Percentiles rank a stretch among this genome's conserved stretches.
These are phyloP conservation scores for Blomia tropicalis DNA, from an alignment of 2,888 invertebrate species.

Conservation along the genomic window DNA sequence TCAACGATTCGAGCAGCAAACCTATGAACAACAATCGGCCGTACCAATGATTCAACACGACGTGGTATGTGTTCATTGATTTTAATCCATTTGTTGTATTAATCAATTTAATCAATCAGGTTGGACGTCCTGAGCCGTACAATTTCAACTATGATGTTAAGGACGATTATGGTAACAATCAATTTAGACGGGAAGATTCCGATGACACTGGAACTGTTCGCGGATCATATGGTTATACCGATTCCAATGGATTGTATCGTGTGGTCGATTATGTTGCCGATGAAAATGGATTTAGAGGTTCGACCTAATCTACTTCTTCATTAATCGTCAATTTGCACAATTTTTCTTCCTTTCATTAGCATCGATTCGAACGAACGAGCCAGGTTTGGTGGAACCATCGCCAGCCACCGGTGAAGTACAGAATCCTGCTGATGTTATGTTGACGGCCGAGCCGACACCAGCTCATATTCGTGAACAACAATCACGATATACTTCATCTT, in stretches of 20 bases:
- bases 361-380: conserved; percentile 29
- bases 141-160: conserved; percentile 30
- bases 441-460: conserved; percentile 21
- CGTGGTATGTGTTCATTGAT: background rate
- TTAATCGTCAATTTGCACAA: background rate
- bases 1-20: conserved; percentile 8
- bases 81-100: too few species aligned
- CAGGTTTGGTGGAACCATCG: conserved; percentile 26
- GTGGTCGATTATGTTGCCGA: conserved; percentile 31
- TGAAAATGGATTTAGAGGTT: conserved; percentile 29
- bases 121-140: conserved; percentile 29
- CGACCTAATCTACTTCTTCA: conserved; percentile 23
- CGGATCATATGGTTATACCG: conserved; percentile 31
- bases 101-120: too few species aligned
- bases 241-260: conserved; percentile 29
- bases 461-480: conserved; percentile 16
- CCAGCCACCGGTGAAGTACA: conserved; percentile 26
- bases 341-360: conserved; percentile 19
- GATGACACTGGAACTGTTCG: conserved; percentile 29
- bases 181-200: conserved; percentile 29
- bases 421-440: conserved; percentile 23
- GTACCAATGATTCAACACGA: conserved; percentile 3
- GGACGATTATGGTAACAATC: conserved; percentile 30
- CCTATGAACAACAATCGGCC: background rate
- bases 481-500: background rate